Evolutionary conservation across 2,888 invertebrate genomes (phyloP), one percentile per base, ranked within the genome.

Genomic region (Dorcus hopei): DNA sequence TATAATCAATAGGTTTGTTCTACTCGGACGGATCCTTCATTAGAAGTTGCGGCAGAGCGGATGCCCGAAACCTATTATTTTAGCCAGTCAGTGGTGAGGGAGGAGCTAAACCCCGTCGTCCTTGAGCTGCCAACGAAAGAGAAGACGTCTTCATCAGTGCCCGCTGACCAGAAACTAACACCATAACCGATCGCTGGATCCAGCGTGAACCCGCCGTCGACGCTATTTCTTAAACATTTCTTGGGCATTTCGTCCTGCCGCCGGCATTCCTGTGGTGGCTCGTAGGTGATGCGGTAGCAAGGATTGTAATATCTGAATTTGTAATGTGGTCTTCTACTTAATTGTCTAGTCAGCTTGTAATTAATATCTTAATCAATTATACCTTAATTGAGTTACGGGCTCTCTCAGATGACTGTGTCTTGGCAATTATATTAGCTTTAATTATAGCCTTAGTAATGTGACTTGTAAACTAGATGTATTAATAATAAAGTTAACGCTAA

Each of bases 121-220:
- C 76, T 76, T 76, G 76, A 75, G 74, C 73, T 75, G 76, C 76
- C 76, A 76, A 67, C 70, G 58, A 63, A 65, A 59, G 62, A 67
- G 68, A 70, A 74, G 71, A 75, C 73, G 73, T 76, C 76, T 75
- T 74, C 74, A 74, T 74, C 72, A 68, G 57, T 54, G 38, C 49
- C 43, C 59, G 55, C 59, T 52, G 59, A 61, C 63, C 63, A 67
- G 60, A 63, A 63, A 61, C 60, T 57, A 59, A 49, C 63, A 62
- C 61, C 62, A 57, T 57, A 59, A 61, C 60, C 41, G 62, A 59
- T 59, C 50, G 56, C 5, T 43, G 43, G 61, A 60, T 55, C 59
- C 58, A 40, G 60, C 51, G 48, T 58, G 55, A 59, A 56, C 26
- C 26, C 26, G 26, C 26, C 26, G 26, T 33, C 26, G 26, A 33